Conservation (phyloP, 1,140 invertebrate species). For the Drosophila rhopaloa region DNA sequence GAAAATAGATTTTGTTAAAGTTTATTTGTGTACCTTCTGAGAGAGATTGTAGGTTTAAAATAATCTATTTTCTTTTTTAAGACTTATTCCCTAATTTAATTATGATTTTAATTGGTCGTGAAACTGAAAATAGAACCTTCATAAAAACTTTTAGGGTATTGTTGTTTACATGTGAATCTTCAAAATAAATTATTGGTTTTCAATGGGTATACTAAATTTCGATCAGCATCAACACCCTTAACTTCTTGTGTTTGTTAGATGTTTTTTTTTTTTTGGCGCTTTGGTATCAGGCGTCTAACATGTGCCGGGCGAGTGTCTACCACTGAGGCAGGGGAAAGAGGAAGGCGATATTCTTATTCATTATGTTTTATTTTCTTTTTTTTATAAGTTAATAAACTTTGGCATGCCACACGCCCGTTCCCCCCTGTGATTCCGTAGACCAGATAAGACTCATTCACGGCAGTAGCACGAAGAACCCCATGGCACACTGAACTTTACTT, state of each 20-base stretch:
- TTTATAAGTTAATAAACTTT: constrained; percentile 60
- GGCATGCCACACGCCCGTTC: constrained; percentile 10
- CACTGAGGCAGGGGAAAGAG: constrained; percentile 42
- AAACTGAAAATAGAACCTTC: no score
- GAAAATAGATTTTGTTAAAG: no score
- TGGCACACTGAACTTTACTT: constrained; percentile 66
- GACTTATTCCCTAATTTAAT: no score
- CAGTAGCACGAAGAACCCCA: constrained; percentile 34
- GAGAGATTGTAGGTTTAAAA: no score
- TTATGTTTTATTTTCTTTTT: constrained; percentile 12
- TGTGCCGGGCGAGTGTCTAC: constrained; percentile 67
- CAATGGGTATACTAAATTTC: constrained; percentile 11
- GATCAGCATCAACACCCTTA: neutral
- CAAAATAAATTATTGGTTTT: neutral
- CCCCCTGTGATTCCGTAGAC: constrained; percentile 7
- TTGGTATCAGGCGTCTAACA: constrained; percentile 70
- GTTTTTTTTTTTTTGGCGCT: constrained; percentile 24
- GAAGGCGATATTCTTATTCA: constrained; percentile 29
- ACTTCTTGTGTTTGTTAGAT: constrained; percentile 11
- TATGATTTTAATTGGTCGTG: no score
- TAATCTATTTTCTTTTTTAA: no score
- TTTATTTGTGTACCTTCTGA: no score
- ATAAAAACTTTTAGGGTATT: no score
- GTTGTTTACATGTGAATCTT: no score
- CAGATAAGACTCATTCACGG: constrained; percentile 59